These are phyloP conservation scores for Uria aalge DNA, from an alignment of 2,113 vertebrate species.

Conservation along the genomic window DNA sequence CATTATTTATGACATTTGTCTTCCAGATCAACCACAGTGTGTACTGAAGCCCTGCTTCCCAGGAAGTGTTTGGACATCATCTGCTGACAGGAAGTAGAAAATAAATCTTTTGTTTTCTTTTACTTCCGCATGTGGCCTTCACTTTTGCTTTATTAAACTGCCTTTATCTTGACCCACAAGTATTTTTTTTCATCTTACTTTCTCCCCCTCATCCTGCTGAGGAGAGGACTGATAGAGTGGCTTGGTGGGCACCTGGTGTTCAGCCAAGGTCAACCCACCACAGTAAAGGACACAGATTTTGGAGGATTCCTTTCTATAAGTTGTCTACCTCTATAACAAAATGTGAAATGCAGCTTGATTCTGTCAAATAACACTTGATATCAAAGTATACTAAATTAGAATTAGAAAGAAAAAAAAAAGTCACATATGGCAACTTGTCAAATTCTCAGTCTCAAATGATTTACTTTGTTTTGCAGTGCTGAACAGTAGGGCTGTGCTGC, in stretches of 20 bases:
- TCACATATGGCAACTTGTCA: neutral
- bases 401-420: neutral
- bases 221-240: neutral
- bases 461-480: neutral
- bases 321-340: neutral
- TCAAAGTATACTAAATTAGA: neutral
- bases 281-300: neutral
- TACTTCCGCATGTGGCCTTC: neutral
- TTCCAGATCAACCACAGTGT: neutral
- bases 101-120: neutral
- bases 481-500: neutral
- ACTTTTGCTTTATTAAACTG: neutral
- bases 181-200: neutral
- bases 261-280: neutral
- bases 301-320: neutral
- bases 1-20: neutral
- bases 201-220: neutral
- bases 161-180: neutral
- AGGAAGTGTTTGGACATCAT: neutral
- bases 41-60: neutral
- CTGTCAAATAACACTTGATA: neutral
- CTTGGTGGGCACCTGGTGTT: neutral
- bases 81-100: neutral
- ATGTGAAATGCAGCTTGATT: neutral
- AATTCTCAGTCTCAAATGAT: neutral